These are phyloP conservation scores for Pungitius pungitius DNA, from an alignment of 2,113 vertebrate genomes.

Conservation along the genomic window DNA sequence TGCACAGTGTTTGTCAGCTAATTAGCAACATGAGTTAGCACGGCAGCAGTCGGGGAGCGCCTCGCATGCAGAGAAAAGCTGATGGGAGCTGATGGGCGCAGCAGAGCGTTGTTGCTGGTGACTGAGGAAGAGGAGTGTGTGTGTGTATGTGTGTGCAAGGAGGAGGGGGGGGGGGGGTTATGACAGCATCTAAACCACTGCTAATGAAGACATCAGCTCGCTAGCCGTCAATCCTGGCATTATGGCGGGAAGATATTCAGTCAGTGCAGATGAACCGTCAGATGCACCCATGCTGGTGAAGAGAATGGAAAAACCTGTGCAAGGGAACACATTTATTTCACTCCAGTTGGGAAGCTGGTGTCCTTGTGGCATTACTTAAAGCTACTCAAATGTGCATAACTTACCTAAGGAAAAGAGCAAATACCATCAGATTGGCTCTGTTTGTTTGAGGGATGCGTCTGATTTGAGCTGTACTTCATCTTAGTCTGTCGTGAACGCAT, in stretches of 20 bases:
- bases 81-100: conserved; percentile 73
- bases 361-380: conserved; percentile 43
- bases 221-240: conserved; percentile 49
- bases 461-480: conserved; percentile 41
- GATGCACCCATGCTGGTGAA: conserved; percentile 16
- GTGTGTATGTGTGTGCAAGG: not conserved
- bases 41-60: conserved; percentile 62
- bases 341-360: conserved; percentile 14
- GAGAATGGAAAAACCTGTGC: conserved; percentile 32
- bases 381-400: conserved; percentile 55
- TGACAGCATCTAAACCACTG: conserved; percentile 53
- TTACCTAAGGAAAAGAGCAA: conserved; percentile 49
- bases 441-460: conserved; percentile 55
- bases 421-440: conserved; percentile 54
- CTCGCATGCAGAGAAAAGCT: conserved; percentile 57
- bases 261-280: conserved; percentile 26
- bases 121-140: conserved; percentile 17
- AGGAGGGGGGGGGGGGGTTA: not conserved
- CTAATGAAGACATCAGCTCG: conserved; percentile 73
- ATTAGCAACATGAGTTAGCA: conserved; percentile 75
- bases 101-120: conserved; percentile 55
- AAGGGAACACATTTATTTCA: conserved; percentile 48
- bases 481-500: not conserved
- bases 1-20: conserved; percentile 73
- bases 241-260: conserved; percentile 44